phyloP scores from a whole-genome alignment of 2,113 vertebrate species.

The Plestiodon gilberti region DNA sequence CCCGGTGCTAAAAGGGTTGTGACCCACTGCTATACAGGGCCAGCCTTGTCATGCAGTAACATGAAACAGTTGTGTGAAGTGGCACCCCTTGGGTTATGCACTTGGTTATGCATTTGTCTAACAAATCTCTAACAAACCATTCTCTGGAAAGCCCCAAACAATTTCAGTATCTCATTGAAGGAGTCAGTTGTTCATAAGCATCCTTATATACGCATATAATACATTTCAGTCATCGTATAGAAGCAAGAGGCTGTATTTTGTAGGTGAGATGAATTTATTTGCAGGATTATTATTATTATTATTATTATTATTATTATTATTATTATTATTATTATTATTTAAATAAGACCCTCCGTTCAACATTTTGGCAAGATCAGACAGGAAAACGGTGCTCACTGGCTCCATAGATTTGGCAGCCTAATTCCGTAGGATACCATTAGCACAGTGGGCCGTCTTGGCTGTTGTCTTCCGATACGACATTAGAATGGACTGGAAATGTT shows the following conservation, averaged over 20 bases:
- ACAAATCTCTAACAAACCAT: not conserved
- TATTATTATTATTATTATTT: too few species aligned
- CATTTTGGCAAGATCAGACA: constrained; percentile 57
- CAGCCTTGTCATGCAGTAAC: too few species aligned
- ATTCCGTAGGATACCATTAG: constrained; percentile 63
- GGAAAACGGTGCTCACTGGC: constrained; percentile 59
- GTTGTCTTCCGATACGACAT: constrained; percentile 66
- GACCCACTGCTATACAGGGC: too few species aligned
- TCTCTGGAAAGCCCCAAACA: not conserved
- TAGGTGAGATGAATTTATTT: constrained; percentile 53
- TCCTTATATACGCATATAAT: not conserved
- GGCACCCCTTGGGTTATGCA: too few species aligned
- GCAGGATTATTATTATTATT: constrained; percentile 57
- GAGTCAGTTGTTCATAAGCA: not conserved
- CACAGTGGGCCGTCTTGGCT: constrained; percentile 63
- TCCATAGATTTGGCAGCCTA: constrained; percentile 58
- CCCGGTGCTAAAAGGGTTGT: too few species aligned
- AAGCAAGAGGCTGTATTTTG: not conserved
- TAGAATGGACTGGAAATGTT: constrained; percentile 75
- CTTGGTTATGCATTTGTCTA: too few species aligned
- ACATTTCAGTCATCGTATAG: not conserved
- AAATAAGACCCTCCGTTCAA: constrained; percentile 61
- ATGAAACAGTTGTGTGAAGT: too few species aligned
- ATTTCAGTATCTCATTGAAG: not conserved
- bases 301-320: too few species aligned